Base-by-base conservation (phyloP, 2,797 vertebrate genomes). In the Pempheris klunzingeri region DNA sequence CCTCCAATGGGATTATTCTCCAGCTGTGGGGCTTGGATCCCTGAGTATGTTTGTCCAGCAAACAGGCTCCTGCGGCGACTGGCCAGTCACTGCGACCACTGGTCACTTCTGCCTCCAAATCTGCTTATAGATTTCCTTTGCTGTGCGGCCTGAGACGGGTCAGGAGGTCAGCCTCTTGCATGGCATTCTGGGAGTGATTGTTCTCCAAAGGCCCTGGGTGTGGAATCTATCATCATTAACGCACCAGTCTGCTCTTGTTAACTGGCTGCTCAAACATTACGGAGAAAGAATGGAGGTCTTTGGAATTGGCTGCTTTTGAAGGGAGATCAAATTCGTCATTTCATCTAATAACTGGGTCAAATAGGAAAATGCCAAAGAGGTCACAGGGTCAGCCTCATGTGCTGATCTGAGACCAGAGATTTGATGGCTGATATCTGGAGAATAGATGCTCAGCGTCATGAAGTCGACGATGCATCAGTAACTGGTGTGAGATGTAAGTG, bases 151-250 rank as follows among this genome's bases (percentile, higher is more conserved):
- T 95, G 93, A 96, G 93, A 94, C 90, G 90, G 97, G 97, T 97
- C 96, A 97, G 90, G 93, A 95, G 97, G 97, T 97, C 97, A 96
- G 85, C 71, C 87, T 92, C 93, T 91, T 94, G 95, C 95, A 95
- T 92, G 94, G 96, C 96, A 97, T 97, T 96, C 95, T 94, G 96
- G 96, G 96, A 97, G 95, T 95, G 96, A 97, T 97, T 96, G 96
- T 97, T 95, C 95, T 96, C 92, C 93, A 91, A 96, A 96, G 96
- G 96, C 94, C 92, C 91, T 80, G 90, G 84, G 84, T 92, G 94
- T 93, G 94, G 96, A 97, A 98, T 98, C 96, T 95, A 98, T 99
- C 97, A 99, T 97, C 96, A 97, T 98, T 97, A 98, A 98, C 96
- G 96, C 96, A 93, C 94, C 95, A 90, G 94, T 94, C 93, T 79